phyloP scores from a whole-genome alignment of 2,113 vertebrate species.

The Bothrops jararaca region DNA sequence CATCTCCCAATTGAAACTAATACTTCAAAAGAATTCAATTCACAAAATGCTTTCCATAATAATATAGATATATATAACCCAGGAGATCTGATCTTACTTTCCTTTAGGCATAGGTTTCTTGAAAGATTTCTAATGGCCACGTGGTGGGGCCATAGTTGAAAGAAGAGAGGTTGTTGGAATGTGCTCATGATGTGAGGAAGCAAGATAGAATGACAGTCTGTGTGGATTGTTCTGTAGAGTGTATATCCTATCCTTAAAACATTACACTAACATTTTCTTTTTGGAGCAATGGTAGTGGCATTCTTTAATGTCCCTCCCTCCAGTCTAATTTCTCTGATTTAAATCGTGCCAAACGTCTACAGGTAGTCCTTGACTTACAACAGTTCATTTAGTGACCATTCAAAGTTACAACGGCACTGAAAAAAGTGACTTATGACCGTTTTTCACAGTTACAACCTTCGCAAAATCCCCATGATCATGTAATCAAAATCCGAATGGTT shows the following conservation, averaged over 20 bases:
- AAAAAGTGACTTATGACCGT: no score
- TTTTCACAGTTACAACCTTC: no score
- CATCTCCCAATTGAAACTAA: neutral
- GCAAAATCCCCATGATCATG: no score
- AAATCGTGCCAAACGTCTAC: neutral
- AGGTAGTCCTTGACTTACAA: no score
- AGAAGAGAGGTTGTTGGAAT: neutral
- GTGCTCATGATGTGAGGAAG: neutral
- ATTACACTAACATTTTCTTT: neutral
- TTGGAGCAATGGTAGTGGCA: neutral
- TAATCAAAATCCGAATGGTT: no score
- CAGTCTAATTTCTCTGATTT: neutral
- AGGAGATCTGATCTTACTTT: neutral
- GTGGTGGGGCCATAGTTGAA: neutral
- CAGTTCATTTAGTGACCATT: no score
- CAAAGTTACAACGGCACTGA: no score
- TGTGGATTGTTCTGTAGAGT: neutral
- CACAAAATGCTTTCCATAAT: neutral
- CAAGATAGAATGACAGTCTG: neutral
- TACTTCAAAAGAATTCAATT: neutral
- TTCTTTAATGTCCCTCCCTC: neutral
- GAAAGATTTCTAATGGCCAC: neutral
- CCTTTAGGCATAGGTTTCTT: neutral
- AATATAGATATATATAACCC: neutral
- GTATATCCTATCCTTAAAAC: neutral